Evolutionary conservation across 2,888 invertebrate species (phyloP).

Genomic region (Drosophila sordidula): DNA sequence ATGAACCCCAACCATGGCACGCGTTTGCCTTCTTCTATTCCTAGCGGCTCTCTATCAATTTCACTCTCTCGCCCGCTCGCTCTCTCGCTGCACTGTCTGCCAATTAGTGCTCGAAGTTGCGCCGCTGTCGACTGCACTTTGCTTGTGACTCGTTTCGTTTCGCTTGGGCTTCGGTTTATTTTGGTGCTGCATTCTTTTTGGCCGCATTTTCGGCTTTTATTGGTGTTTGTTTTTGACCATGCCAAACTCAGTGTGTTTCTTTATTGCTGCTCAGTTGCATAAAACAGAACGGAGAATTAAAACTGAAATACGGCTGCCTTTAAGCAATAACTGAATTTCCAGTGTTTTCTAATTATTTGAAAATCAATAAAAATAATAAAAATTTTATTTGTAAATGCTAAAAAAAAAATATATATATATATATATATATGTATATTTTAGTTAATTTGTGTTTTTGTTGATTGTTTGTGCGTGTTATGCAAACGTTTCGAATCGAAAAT

Average conservation of each 20-base stretch:
- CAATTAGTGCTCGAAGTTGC: conserved; percentile 59
- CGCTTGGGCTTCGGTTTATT: conserved; percentile 71
- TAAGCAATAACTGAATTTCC: conserved; percentile 9
- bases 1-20: conserved; percentile 62
- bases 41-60: conserved; percentile 4
- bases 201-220: conserved; percentile 63
- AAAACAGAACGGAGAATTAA: conserved; percentile 59
- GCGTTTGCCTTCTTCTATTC: conserved; percentile 16
- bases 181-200: conserved; percentile 76
- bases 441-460: conserved; percentile 14
- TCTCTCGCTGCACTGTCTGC: conserved; percentile 27
- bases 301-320: conserved; percentile 45
- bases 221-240: conserved; percentile 48
- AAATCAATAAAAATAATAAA: conserved; percentile 37
- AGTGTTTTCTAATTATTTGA: conserved; percentile 6
- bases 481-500: conserved; percentile 59
- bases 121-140: conserved; percentile 54
- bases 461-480: conserved; percentile 76
- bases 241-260: conserved; percentile 55
- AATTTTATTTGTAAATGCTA: conserved; percentile 16
- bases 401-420: conserved; percentile 5
- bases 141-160: conserved; percentile 52
- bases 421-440: conserved; percentile 16
- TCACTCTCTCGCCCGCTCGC: conserved; percentile 4
- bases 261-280: conserved; percentile 64